Evolutionary conservation across 2,797 vertebrate genomes (phyloP), one percentile per base, ranked within the genome.

Genomic region (Carapus acus): DNA sequence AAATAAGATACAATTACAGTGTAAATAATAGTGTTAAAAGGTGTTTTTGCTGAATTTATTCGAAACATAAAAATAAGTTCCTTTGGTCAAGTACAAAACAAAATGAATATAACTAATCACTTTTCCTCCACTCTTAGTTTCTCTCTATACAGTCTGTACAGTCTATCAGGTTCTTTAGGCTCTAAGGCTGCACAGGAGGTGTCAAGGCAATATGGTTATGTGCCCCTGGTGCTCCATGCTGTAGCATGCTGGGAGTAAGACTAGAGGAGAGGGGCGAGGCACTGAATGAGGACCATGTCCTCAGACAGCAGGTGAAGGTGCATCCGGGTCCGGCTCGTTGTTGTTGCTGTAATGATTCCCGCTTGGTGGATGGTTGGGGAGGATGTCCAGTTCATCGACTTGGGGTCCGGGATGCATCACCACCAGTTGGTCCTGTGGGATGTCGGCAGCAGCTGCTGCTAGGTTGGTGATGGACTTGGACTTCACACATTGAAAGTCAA

Each of bases 381-480:
- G 88, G 78, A 86, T 92, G 84, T 98, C 94, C 83, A 97, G 86
- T 88, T 98, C 94, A 1, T 98, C 95, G 69, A 98, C 95, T 43
- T 97, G 95, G 0, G 93, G 94, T 4, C 93, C 92, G 0, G 93
- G 93, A 47, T 96, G 91, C 92, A 96, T 87, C 61, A 90, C 92
- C 53, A 96, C 94, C 43, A 96, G 88, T 83, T 97, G 93, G 80
- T 96, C 93, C 83, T 97, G 95, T 46, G 94, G 94, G 82, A 97
- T 93, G 78, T 97, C 95, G 1, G 95, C 93, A 0, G 94, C 94
- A 0, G 95, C 95, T 0, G 94, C 94, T 0, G 93, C 95, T 53
- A 98, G 69, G 66, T 98, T 98, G 14, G 94, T 98, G 67, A 94
- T 97, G 52, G 94, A 96, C 87, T 98, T 98, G 80, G 94, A 97